phyloP scores from a whole-genome alignment of 2,113 vertebrate species.

The Pachypanchax playfairii region DNA sequence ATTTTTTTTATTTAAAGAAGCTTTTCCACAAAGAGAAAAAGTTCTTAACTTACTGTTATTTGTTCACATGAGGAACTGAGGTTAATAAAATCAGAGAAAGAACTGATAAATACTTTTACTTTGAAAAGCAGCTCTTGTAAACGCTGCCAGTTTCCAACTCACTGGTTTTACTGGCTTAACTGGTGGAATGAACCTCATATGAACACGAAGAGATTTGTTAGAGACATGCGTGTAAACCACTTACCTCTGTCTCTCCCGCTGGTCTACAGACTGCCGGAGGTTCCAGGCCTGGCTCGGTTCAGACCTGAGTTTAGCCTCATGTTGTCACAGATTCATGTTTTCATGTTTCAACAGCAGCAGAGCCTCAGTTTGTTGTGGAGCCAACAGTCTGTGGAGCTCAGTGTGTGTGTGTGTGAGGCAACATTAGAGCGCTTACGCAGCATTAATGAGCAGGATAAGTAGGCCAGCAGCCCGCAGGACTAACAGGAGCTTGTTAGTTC shows the following conservation, averaged over 20 bases:
- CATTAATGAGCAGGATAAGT: conserved; percentile 49
- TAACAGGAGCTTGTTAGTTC: conserved; percentile 21
- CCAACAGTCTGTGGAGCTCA: not conserved
- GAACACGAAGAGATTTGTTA: not conserved
- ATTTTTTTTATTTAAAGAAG: too few species aligned
- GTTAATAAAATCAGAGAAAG: too few species aligned
- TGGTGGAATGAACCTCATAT: not conserved
- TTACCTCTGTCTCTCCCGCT: conserved; percentile 23
- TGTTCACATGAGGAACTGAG: too few species aligned
- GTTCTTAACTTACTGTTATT: too few species aligned
- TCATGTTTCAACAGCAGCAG: conserved; percentile 3
- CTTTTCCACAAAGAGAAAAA: too few species aligned
- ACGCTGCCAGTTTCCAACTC: not conserved
- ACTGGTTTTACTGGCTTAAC: not conserved
- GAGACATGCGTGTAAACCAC: conserved; percentile 4
- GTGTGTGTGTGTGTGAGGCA: not conserved
- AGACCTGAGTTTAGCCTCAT: conserved; percentile 7
- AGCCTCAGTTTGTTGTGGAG: not conserved
- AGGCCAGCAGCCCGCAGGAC: conserved; percentile 40
- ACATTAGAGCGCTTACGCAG: conserved; percentile 47
- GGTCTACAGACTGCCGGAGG: conserved; percentile 7
- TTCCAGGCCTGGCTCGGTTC: not conserved
- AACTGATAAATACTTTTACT: too few species aligned
- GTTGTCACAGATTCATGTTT: conserved; percentile 14
- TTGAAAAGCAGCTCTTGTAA: too few species aligned